These are phyloP conservation scores for Hippopotamus amphibius DNA, from an alignment of 2,113 vertebrate genomes.

Conservation along the genomic window DNA sequence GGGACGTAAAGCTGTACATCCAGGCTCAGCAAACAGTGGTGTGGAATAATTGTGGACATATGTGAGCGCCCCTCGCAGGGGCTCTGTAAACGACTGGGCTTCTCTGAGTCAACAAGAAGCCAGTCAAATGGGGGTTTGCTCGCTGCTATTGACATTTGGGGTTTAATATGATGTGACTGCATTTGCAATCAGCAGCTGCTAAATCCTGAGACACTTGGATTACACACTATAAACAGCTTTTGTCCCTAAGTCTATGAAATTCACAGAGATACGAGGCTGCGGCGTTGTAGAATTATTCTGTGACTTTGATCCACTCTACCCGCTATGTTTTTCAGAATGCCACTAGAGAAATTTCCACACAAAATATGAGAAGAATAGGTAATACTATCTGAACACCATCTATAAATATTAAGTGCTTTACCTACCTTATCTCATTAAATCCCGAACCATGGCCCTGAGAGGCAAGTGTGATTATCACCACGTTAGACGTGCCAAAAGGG, in stretches of 20 bases:
- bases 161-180: conserved; percentile 48
- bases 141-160: background rate
- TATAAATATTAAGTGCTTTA: background rate
- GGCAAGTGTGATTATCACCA: background rate
- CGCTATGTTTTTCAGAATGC: conserved; percentile 17
- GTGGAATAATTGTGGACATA: background rate
- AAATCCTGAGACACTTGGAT: conserved; percentile 54
- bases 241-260: conserved; percentile 59
- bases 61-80: background rate
- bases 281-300: conserved; percentile 11
- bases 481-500: conserved; percentile 17
- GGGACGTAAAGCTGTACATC: background rate
- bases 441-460: background rate
- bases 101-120: conserved; percentile 47
- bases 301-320: conserved; percentile 31
- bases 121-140: conserved; percentile 30
- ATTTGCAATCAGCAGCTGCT: conserved; percentile 68
- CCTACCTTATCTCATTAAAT: conserved; percentile 46
- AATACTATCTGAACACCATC: conserved; percentile 1
- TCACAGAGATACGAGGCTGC: conserved; percentile 28
- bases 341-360: background rate
- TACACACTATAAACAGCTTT: conserved; percentile 55
- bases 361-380: background rate
- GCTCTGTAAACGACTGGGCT: background rate
- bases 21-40: background rate